These are phyloP conservation scores for Oscheius sp. DNA, from an alignment of 2,888 invertebrate species.

Conservation along the genomic window DNA sequence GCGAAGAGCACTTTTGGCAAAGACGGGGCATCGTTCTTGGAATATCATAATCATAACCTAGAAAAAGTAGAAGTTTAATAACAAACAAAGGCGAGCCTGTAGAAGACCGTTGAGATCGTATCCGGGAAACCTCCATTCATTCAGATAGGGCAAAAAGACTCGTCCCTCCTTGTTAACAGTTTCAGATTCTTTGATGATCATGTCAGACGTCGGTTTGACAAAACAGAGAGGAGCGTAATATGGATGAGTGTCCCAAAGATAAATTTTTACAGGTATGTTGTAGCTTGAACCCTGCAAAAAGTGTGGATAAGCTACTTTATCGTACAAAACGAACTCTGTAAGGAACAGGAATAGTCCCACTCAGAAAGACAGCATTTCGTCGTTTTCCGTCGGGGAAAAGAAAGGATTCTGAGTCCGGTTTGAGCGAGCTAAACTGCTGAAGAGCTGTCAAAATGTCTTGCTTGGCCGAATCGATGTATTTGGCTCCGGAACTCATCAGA, in stretches of 20 bases:
- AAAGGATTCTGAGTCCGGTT: constrained; percentile 58
- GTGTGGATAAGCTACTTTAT: not conserved
- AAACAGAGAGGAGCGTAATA: constrained; percentile 89
- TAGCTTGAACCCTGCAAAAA: constrained; percentile 81
- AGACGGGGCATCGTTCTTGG: constrained; percentile 93
- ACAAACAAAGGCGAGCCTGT: constrained; percentile 77
- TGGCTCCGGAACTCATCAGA: constrained; percentile 43
- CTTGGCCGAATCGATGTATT: constrained; percentile 66
- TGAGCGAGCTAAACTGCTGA: constrained; percentile 63
- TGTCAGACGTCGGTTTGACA: constrained; percentile 92
- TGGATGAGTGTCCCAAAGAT: constrained; percentile 96
- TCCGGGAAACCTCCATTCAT: constrained; percentile 85
- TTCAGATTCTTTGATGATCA: constrained; percentile 82
- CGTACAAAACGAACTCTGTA: constrained; percentile 74
- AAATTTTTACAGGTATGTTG: constrained; percentile 95
- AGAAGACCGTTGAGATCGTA: constrained; percentile 90
- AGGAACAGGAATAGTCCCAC: constrained; percentile 76
- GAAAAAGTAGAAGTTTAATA: not conserved
- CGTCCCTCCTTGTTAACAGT: constrained; percentile 80
- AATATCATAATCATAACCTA: constrained; percentile 88
- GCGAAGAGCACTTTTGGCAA: constrained; percentile 74
- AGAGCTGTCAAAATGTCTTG: constrained; percentile 65
- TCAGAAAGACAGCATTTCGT: constrained; percentile 74
- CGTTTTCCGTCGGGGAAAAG: constrained; percentile 74
- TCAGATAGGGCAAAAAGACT: constrained; percentile 93